A percentile compares a stretch with the other conserved stretches of the same genome.
Evolutionary conservation across 2,113 vertebrate genomes (phyloP).

Genomic region (Pogona vitticeps): DNA sequence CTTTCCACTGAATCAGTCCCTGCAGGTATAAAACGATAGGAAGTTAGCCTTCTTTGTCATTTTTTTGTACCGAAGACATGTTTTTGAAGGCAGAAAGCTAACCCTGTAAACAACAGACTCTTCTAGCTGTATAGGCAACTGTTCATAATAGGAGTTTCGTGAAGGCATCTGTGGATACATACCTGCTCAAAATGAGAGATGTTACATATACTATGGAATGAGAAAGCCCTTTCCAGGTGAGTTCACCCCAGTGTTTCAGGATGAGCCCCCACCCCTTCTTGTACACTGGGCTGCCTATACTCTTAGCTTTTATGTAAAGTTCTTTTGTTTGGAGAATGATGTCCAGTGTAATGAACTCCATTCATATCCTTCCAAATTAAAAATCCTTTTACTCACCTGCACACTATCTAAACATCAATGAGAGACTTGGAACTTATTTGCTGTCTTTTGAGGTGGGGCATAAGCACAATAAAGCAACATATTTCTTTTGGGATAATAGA

Average conservation of each 20-base stretch:
- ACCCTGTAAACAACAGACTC: neutral
- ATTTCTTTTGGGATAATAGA: neutral
- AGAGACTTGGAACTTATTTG: neutral
- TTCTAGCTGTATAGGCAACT: neutral
- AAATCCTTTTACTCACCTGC: neutral
- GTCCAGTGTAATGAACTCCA: neutral
- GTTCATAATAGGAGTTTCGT: neutral
- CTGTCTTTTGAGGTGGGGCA: neutral
- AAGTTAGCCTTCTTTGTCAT: neutral
- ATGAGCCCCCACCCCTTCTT: too few relatives aligned
- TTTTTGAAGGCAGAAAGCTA: neutral
- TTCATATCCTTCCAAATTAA: neutral
- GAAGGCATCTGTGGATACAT: neutral
- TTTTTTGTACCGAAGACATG: neutral
- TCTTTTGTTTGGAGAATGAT: too few relatives aligned
- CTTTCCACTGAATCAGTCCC: neutral
- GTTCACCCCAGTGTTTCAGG: too few relatives aligned
- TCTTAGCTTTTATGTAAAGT: neutral
- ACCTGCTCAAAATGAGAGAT: neutral
- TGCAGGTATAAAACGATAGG: neutral
- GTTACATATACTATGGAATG: neutral
- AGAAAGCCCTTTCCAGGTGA: too few relatives aligned
- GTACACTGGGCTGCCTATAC: too few relatives aligned
- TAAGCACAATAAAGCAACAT: neutral
- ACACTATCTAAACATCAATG: neutral